Evolutionary conservation across 2,888 invertebrate species (phyloP).

Genomic region (Sphinx pinastri): DNA sequence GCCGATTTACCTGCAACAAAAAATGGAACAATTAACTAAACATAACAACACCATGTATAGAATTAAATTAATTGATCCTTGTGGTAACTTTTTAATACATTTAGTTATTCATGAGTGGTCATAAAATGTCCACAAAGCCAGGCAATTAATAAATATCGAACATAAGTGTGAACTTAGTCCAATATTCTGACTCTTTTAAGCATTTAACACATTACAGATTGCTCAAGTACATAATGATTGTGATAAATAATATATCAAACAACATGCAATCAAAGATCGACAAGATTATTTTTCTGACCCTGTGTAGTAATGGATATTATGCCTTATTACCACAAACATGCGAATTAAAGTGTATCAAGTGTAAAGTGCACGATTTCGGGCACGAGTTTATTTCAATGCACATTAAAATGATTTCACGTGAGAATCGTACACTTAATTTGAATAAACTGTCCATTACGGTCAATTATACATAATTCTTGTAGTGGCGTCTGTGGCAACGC

Average conservation of each 20-base stretch:
- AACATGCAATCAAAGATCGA: neutral
- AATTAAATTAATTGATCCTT: no score
- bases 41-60: no score
- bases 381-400: conserved; percentile 20
- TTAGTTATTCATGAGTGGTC: no score
- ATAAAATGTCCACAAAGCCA: no score
- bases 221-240: neutral
- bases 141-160: no score
- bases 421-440: conserved; percentile 24
- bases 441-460: conserved; percentile 27
- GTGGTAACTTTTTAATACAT: no score
- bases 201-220: no score
- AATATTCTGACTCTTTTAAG: no score
- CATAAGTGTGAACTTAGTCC: no score
- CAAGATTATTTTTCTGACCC: neutral
- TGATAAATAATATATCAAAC: neutral
- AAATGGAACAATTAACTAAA: no score
- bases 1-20: no score
- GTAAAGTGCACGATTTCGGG: conserved; percentile 13
- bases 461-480: conserved; percentile 21
- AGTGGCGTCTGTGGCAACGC: conserved; percentile 27
- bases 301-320: neutral
- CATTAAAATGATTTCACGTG: neutral
- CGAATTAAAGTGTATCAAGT: conserved; percentile 29
- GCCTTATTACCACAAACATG: neutral